phyloP scores from a whole-genome alignment of 2,797 vertebrate species.

The Eurystomus glaucurus region DNA sequence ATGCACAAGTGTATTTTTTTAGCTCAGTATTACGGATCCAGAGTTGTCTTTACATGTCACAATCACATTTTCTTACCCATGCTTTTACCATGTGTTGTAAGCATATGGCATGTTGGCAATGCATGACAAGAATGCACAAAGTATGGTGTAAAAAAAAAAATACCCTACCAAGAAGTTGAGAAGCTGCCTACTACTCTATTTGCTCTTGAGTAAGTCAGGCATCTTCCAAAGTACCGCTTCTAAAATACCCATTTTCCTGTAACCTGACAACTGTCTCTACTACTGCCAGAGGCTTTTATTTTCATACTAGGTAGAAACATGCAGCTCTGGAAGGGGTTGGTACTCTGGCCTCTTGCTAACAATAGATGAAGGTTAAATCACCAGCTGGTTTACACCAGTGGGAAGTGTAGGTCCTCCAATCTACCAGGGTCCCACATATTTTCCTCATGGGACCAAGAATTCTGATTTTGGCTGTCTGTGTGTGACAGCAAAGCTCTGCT shows the following conservation, averaged over 20 bases:
- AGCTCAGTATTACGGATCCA: slow-evolving; percentile 36
- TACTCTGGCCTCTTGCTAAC: neutral
- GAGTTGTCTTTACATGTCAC: slow-evolving; percentile 74
- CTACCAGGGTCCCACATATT: neutral
- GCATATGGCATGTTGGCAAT: slow-evolving; percentile 78
- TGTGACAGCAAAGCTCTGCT: neutral
- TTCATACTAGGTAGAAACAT: neutral
- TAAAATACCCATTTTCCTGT: neutral
- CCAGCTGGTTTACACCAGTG: neutral
- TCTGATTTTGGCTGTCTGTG: neutral
- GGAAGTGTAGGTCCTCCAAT: neutral
- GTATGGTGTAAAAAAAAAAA: slow-evolving; percentile 63
- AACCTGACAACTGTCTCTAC: neutral
- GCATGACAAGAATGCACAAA: slow-evolving; percentile 72
- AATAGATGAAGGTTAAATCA: neutral
- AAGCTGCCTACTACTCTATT: slow-evolving; percentile 54
- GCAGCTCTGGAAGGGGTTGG: neutral
- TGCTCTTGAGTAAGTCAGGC: slow-evolving; percentile 1
- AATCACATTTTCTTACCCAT: slow-evolving; percentile 73
- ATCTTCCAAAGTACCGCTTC: slow-evolving; percentile 14
- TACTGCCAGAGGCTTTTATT: neutral
- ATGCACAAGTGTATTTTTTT: slow-evolving; percentile 67
- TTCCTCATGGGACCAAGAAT: neutral
- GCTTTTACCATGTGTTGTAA: slow-evolving; percentile 77
- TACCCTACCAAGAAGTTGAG: slow-evolving; percentile 49